Evolutionary conservation across 2,888 invertebrate genomes (phyloP).

Genomic region (Drosophila kanekoi): DNA sequence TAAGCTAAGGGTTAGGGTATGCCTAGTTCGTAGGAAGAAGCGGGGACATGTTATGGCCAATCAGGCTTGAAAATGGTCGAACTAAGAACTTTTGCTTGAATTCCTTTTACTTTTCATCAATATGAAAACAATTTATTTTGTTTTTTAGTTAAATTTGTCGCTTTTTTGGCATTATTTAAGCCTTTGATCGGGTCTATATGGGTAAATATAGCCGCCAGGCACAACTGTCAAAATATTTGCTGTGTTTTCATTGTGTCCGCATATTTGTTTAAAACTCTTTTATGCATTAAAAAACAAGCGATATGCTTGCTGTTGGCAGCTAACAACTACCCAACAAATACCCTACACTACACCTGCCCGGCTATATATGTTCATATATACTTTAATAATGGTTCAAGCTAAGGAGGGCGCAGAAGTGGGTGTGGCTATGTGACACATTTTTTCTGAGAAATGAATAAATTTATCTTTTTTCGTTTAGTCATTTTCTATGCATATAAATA

Average conservation of each 20-base stretch:
- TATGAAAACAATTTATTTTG: too few relatives aligned
- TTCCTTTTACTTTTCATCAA: too few relatives aligned
- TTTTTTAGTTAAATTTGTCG: not conserved
- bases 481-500: too few relatives aligned
- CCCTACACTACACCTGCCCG: not conserved
- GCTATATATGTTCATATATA: too few relatives aligned
- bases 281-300: not conserved
- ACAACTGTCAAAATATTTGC: slow-evolving; percentile 23
- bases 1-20: not conserved
- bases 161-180: not conserved
- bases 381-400: too few relatives aligned
- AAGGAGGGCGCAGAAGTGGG: too few relatives aligned
- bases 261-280: slow-evolving; percentile 10
- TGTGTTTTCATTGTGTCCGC: not conserved
- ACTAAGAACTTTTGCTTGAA: too few relatives aligned
- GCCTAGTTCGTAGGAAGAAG: not conserved
- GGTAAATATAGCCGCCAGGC: not conserved
- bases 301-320: not conserved
- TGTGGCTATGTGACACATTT: too few relatives aligned
- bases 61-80: too few relatives aligned
- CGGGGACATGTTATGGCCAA: too few relatives aligned
- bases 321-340: not conserved
- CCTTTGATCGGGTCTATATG: not conserved
- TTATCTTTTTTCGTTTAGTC: too few relatives aligned
- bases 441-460: too few relatives aligned